Evolutionary conservation across 2,888 invertebrate species (phyloP).

Genomic region (Oligia fasciuncula): DNA sequence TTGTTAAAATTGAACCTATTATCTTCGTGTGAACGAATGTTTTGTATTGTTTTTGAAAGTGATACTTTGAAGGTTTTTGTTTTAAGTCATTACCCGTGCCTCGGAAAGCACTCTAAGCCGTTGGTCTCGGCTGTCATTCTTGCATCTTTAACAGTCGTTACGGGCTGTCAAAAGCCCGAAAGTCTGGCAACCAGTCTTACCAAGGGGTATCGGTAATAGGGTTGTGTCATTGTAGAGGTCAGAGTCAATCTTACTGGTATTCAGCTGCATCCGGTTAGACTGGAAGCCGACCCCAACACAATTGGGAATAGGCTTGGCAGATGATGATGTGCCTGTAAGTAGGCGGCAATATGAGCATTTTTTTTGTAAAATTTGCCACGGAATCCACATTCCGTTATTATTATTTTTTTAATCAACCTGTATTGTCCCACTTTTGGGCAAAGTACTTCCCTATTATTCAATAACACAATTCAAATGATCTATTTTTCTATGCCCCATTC

Average conservation of each 20-base stretch:
- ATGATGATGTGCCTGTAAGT: neutral
- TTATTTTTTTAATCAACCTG: neutral
- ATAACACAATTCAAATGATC: neutral
- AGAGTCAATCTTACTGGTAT: neutral
- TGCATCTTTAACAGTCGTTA: neutral
- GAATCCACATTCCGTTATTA: neutral
- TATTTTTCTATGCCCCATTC: neutral
- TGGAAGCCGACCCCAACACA: neutral
- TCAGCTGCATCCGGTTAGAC: neutral
- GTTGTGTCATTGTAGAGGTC: neutral
- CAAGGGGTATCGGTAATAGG: neutral
- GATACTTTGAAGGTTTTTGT: neutral
- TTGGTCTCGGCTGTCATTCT: neutral
- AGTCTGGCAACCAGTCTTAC: neutral
- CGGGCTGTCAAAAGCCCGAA: neutral
- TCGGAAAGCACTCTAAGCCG: neutral
- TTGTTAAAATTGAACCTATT: slow-evolving; percentile 12
- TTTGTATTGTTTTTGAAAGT: slow-evolving; percentile 23
- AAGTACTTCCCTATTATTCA: neutral
- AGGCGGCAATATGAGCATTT: neutral
- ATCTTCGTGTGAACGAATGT: slow-evolving; percentile 16
- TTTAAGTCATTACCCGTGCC: neutral
- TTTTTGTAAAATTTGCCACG: neutral
- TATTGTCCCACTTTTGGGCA: too few species aligned
- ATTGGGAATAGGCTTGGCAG: neutral